Evolutionary conservation across 2,113 vertebrate genomes (phyloP).

Genomic region (Scolopax mira): DNA sequence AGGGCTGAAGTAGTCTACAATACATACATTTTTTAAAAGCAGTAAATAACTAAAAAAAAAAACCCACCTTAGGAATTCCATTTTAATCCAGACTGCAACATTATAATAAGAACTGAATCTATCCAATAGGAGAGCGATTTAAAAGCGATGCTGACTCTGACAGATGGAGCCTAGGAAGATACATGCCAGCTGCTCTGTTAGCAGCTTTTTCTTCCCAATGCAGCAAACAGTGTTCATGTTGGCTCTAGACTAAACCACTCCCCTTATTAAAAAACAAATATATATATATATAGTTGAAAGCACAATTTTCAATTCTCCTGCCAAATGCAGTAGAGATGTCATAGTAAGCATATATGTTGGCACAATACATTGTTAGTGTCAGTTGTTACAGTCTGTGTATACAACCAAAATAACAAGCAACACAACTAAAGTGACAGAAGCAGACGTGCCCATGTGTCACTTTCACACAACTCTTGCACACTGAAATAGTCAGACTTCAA

Average conservation of each 20-base stretch:
- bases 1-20: not conserved
- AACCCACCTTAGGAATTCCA: not conserved
- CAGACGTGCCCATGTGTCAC: not conserved
- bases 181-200: conserved; percentile 47
- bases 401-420: not conserved
- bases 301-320: not conserved
- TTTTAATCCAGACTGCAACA: not conserved
- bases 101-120: not conserved
- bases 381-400: not conserved
- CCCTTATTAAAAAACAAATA: not conserved
- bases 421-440: not conserved
- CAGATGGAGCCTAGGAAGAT: conserved; percentile 46
- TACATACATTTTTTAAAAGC: not conserved
- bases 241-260: not conserved
- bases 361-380: not conserved
- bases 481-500: not conserved
- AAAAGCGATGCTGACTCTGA: conserved; percentile 9
- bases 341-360: not conserved
- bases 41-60: not conserved
- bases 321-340: not conserved
- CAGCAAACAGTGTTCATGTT: not conserved
- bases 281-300: not conserved
- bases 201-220: not conserved
- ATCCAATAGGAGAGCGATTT: not conserved
- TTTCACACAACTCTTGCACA: not conserved